These are phyloP conservation scores for Peromyscus maniculatus DNA, from an alignment of 2,113 vertebrate genomes.

Conservation along the genomic window DNA sequence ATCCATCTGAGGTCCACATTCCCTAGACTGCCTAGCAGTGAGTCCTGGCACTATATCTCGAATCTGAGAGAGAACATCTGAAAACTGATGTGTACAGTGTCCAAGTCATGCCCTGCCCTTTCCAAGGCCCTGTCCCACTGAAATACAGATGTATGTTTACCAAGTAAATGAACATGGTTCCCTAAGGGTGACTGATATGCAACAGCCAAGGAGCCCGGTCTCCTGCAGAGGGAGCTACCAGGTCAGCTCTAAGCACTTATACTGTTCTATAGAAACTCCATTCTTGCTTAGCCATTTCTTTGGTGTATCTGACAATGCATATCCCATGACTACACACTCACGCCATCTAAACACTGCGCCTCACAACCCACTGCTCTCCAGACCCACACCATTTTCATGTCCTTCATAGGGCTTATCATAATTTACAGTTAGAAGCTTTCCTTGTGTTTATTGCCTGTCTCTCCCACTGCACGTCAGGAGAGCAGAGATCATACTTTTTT, in stretches of 20 bases:
- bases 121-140: background rate
- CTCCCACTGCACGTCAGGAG: background rate
- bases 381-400: background rate
- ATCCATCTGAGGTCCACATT: background rate
- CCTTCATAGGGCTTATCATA: background rate
- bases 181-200: background rate
- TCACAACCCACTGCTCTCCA: background rate
- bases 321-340: background rate
- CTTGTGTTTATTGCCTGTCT: background rate
- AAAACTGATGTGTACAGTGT: background rate
- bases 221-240: background rate
- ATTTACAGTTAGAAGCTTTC: background rate
- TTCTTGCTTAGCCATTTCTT: background rate
- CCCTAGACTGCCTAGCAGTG: background rate
- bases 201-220: background rate
- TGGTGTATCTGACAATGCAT: background rate
- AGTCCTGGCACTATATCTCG: background rate
- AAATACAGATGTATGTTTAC: background rate
- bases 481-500: background rate
- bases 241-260: background rate
- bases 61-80: background rate
- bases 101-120: background rate
- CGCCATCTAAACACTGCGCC: background rate
- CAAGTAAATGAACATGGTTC: background rate
- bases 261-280: background rate